phyloP scores from a whole-genome alignment of 1,140 invertebrate species.

The Nasonia vitripennis region DNA sequence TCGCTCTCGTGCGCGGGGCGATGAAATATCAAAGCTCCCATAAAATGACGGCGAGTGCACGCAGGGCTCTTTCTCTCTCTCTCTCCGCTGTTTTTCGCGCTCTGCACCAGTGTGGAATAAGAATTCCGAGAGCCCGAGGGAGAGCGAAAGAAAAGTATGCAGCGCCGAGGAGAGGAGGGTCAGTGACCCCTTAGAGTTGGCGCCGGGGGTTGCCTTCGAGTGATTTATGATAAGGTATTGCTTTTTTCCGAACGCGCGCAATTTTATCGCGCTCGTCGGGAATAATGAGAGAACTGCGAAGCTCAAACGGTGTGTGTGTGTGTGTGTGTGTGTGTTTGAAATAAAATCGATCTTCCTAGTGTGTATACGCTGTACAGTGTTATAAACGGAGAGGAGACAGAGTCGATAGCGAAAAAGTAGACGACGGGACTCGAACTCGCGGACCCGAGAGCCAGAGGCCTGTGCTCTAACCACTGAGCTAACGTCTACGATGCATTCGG shows the following conservation, averaged over 20 bases:
- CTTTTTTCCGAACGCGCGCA: too few relatives aligned
- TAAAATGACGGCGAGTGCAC: neutral
- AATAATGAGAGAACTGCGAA: too few relatives aligned
- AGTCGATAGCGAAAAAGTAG: too few relatives aligned
- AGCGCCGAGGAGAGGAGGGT: neutral
- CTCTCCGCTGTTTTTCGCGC: neutral
- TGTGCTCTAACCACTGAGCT: too few relatives aligned
- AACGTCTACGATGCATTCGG: too few relatives aligned
- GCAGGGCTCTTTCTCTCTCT: neutral
- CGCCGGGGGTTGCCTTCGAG: neutral
- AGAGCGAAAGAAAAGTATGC: neutral
- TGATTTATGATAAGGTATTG: neutral
- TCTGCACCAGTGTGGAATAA: neutral
- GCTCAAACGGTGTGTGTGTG: too few relatives aligned
- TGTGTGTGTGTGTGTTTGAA: too few relatives aligned
- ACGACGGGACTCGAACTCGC: too few relatives aligned
- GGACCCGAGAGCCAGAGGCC: too few relatives aligned
- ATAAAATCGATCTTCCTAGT: too few relatives aligned
- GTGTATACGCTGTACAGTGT: neutral
- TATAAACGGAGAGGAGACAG: neutral
- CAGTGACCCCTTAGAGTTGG: neutral
- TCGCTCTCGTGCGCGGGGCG: neutral
- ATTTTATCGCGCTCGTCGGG: too few relatives aligned
- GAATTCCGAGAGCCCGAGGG: neutral
- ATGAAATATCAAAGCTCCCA: conserved; percentile 44